phyloP scores from a whole-genome alignment of 2,888 invertebrate species.

The Microctonus aethiopoides region DNA sequence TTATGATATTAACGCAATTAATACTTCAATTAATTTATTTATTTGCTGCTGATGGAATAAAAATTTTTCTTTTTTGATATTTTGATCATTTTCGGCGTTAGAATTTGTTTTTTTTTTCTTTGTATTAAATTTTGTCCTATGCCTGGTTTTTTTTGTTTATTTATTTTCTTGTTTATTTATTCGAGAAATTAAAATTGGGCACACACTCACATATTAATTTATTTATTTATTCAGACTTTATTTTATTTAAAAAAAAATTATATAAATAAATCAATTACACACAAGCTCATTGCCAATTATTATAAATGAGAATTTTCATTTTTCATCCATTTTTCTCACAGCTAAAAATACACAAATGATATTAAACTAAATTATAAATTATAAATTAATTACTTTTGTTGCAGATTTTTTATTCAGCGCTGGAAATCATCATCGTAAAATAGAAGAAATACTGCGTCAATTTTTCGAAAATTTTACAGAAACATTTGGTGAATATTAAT shows the following conservation, averaged over 20 bases:
- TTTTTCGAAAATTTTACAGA: too few relatives aligned
- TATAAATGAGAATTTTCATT: neutral
- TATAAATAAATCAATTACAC: neutral
- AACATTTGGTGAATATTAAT: too few relatives aligned
- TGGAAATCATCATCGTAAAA: too few relatives aligned
- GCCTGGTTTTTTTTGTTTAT: too few relatives aligned
- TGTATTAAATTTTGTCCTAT: too few relatives aligned
- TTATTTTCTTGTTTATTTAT: neutral
- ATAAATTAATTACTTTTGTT: too few relatives aligned
- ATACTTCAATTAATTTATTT: slow-evolving; percentile 24
- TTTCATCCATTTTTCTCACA: too few relatives aligned
- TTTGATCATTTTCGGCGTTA: neutral
- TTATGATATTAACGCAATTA: slow-evolving; percentile 37
- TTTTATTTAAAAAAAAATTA: neutral
- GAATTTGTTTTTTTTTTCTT: neutral
- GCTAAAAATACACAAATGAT: too few relatives aligned
- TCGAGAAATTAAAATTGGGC: neutral
- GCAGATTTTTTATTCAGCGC: too few relatives aligned
- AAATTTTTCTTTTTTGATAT: neutral
- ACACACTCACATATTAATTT: neutral
- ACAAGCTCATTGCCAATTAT: neutral
- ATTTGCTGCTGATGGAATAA: neutral
- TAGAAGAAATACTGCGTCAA: too few relatives aligned
- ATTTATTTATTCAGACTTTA: too few relatives aligned
- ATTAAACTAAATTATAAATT: too few relatives aligned